phyloP scores from a whole-genome alignment of 2,888 invertebrate genomes.

The Miltochrista miniata region DNA sequence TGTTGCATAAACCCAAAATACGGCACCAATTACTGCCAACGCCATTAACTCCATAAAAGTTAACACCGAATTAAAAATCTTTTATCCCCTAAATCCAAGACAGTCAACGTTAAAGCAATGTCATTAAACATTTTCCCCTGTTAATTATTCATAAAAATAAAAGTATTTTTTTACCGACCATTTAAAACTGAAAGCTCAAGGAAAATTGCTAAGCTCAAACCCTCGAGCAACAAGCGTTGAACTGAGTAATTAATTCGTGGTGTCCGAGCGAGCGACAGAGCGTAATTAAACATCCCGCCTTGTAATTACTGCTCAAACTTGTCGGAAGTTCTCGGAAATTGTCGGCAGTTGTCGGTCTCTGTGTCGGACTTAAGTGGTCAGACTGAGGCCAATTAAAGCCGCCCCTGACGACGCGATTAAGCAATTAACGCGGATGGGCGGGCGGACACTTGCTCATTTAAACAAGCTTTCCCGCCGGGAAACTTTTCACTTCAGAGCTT shows the following conservation, averaged over 20 bases:
- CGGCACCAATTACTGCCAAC: background rate
- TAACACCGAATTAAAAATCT: conserved; percentile 6
- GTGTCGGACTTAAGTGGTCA: conserved; percentile 65
- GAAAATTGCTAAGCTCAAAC: conserved; percentile 53
- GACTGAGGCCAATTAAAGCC: conserved; percentile 71
- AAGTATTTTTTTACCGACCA: conserved; percentile 21
- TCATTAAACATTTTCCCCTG: conserved; percentile 42
- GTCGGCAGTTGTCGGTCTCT: conserved; percentile 60
- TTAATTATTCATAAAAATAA: conserved; percentile 45
- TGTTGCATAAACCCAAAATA: background rate
- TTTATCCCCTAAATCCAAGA: conserved; percentile 10
- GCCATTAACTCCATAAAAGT: background rate
- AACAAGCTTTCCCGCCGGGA: conserved; percentile 62
- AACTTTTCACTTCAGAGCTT: conserved; percentile 55
- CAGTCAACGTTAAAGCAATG: conserved; percentile 23
- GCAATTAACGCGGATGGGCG: conserved; percentile 80
- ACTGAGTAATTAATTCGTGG: conserved; percentile 73
- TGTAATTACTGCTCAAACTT: conserved; percentile 77
- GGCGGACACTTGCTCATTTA: conserved; percentile 73
- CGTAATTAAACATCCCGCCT: conserved; percentile 82
- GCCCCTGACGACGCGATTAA: conserved; percentile 76
- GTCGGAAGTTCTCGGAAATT: conserved; percentile 62
- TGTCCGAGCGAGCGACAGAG: conserved; percentile 65
- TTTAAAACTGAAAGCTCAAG: conserved; percentile 29
- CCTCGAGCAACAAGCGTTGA: conserved; percentile 52